These are phyloP conservation scores for Caenorhabditis doughertyi DNA, from an alignment of 2,888 invertebrate species.

Conservation along the genomic window DNA sequence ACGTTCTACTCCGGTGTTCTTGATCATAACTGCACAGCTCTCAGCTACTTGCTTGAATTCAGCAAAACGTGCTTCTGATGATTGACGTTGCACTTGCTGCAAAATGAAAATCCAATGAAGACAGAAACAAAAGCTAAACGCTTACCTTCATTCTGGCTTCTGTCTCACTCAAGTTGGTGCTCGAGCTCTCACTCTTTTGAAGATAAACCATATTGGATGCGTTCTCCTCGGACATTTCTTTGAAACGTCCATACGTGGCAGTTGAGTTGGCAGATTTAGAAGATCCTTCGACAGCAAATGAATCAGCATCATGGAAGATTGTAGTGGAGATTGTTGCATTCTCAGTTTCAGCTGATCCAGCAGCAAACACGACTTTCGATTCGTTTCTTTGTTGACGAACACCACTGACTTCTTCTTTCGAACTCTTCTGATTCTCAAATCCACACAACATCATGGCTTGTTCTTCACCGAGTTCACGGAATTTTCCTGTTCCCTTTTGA, in stretches of 20 bases:
- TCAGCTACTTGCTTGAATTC: conserved; percentile 77
- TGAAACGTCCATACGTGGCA: conserved; percentile 55
- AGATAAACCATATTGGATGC: conserved; percentile 70
- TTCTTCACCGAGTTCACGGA: conserved; percentile 71
- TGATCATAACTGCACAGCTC: conserved; percentile 80
- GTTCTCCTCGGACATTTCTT: conserved; percentile 68
- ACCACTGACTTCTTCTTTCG: conserved; percentile 56
- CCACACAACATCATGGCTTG: conserved; percentile 76
- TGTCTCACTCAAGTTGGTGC: conserved; percentile 52
- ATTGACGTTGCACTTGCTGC: conserved; percentile 60
- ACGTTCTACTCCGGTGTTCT: conserved; percentile 75
- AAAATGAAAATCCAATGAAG: not conserved
- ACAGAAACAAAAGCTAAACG: too few species aligned
- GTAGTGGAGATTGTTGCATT: conserved; percentile 60
- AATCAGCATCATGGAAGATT: conserved; percentile 62
- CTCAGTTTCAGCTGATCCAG: conserved; percentile 66
- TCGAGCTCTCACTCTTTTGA: conserved; percentile 69
- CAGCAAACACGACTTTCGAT: conserved; percentile 53
- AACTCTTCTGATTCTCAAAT: conserved; percentile 68
- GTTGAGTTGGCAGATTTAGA: conserved; percentile 63
- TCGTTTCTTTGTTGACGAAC: conserved; percentile 58
- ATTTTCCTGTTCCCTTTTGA: conserved; percentile 54
- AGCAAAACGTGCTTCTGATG: conserved; percentile 63
- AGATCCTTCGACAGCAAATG: conserved; percentile 63
- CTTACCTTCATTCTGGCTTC: conserved; percentile 56